Base-by-base conservation (phyloP, 2,888 invertebrate genomes). In the Alloscopus bannaensis region DNA sequence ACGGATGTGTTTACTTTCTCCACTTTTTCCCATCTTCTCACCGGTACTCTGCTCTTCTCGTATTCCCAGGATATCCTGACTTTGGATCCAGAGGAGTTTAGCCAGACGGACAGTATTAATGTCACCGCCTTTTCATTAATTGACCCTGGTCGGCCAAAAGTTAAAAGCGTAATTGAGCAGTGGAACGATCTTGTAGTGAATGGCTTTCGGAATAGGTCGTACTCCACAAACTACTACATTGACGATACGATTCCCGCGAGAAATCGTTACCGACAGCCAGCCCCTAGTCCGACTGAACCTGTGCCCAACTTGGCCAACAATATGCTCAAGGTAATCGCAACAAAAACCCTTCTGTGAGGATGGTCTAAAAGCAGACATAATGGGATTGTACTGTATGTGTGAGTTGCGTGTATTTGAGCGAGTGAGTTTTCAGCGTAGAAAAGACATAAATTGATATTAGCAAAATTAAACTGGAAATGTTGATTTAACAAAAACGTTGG, bases 51-150 rank as follows among this genome's bases (percentile, higher is more conserved):
- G 26, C 4, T 40, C 28, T 47, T 11, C 45, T 3, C 31, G 13
- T 4, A 24, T 64, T 13, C 87, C 2, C 87, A 96, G 95, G 97
- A 97, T 89, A 90, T 98, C 82, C 95, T 97, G 87, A 95, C 95
- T 71, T 93, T 98, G 40, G 94, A 97, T 89, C 90, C 98, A 87
- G 95, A 96, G 87, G 95, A 96, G 88, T 98, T 98, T 89, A 95
- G 95, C 88, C 95, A 97, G 88, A 95, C 96, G 8, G 97, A 97
- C 36, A 68, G 59, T 40, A 97, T 97, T 28, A 98, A 98, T 89
- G 96, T 98, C 85, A 97, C 98, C 0, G 96, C 97, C 3, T 93
- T 98, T 87, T 92, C 97, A 84, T 90, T 98, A 85, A 93, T 98
- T 55, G 95, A 97, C 88, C 95, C 95, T 26, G 92, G 93, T 82